A percentile compares a stretch with the other conserved stretches of the same genome.
These are phyloP conservation scores for Trachythela sp. DNA, from an alignment of 64 coral and sea anemone genomes.

Conservation along the genomic window DNA sequence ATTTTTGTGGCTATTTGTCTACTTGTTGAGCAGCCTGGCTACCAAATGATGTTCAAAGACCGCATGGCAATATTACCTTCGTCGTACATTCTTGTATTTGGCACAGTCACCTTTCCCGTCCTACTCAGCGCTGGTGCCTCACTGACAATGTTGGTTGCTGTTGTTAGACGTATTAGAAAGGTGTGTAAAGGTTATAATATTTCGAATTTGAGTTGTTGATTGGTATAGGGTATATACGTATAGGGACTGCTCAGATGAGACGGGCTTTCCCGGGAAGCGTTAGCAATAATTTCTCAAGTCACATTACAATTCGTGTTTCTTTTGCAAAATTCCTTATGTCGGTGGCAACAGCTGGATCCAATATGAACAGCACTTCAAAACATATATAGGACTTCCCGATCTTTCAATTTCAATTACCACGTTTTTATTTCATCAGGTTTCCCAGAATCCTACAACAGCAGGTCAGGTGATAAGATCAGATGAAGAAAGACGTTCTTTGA, in stretches of 20 bases:
- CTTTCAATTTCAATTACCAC: no score
- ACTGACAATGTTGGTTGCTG: background rate
- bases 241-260: no score
- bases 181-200: no score
- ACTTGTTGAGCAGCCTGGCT: background rate
- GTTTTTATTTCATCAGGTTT: background rate
- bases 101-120: background rate
- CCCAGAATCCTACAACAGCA: background rate
- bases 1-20: background rate
- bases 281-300: no score
- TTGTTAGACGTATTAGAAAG: background rate
- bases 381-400: no score
- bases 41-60: background rate
- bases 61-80: background rate
- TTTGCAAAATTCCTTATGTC: no score
- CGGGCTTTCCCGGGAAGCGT: no score
- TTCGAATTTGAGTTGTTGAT: no score
- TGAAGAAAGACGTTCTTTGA: background rate
- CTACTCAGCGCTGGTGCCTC: background rate
- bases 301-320: no score
- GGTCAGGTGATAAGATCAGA: conserved; percentile 6
- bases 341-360: no score
- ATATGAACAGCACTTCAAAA: no score
- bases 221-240: no score
- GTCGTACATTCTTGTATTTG: background rate